A percentile compares a stretch with the other conserved stretches of the same genome.
Conservation (phyloP, 2,888 invertebrate genomes). For the Tetragnatha montana region DNA sequence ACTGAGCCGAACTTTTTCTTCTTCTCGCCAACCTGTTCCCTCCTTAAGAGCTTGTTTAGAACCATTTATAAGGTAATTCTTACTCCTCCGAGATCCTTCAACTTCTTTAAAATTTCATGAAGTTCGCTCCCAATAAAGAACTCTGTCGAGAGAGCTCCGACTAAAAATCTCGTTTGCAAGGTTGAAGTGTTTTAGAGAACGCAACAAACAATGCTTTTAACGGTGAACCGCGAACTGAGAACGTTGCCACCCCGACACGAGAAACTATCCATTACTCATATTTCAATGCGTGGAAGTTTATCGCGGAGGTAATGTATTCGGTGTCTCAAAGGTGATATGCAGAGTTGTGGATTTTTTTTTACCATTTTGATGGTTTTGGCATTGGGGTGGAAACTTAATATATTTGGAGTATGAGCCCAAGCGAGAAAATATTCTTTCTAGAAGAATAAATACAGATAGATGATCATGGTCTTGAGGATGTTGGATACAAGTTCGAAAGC, state of each 20-base stretch:
- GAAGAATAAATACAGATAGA: too few relatives aligned
- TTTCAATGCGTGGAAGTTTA: neutral
- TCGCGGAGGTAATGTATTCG: neutral
- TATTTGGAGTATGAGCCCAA: too few relatives aligned
- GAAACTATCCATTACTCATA: neutral
- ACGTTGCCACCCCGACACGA: neutral
- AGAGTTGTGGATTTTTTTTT: neutral
- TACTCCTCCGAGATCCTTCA: neutral
- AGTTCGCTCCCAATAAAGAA: neutral
- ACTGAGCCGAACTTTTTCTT: neutral
- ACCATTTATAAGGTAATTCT: constrained; percentile 1
- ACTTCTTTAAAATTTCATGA: neutral
- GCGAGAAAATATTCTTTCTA: too few relatives aligned
- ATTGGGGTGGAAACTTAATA: neutral
- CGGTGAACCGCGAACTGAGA: neutral
- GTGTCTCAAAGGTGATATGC: neutral
- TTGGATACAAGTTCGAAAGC: too few relatives aligned
- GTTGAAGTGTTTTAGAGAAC: neutral
- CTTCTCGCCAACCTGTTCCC: neutral
- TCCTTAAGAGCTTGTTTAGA: neutral
- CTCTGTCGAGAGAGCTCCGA: neutral
- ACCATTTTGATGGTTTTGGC: neutral
- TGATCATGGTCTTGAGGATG: too few relatives aligned
- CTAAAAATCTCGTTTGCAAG: neutral
- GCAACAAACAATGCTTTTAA: neutral